Conservation (phyloP, 2,888 invertebrate genomes). For the Mycogona germanica region DNA sequence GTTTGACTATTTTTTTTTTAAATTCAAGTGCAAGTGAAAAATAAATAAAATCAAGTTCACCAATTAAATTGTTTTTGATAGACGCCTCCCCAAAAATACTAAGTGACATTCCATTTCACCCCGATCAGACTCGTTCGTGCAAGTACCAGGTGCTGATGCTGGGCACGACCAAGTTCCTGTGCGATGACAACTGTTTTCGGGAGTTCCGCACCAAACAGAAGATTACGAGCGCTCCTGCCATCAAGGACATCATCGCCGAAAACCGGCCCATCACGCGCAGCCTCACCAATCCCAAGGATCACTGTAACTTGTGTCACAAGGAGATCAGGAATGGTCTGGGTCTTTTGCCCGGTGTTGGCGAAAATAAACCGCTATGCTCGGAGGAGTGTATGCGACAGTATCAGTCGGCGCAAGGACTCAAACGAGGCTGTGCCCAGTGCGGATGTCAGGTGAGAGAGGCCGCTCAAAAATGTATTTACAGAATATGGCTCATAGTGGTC, state of each 20-base stretch:
- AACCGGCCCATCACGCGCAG: slow-evolving; percentile 20
- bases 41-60: not conserved
- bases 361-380: slow-evolving; percentile 24
- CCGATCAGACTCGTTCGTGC: slow-evolving; percentile 32
- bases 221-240: not conserved
- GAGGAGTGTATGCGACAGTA: slow-evolving; percentile 24
- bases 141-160: slow-evolving; percentile 35
- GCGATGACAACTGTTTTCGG: slow-evolving; percentile 34
- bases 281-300: slow-evolving; percentile 17
- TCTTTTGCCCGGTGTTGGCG: slow-evolving; percentile 22
- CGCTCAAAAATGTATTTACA: too few species aligned
- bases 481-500: too few species aligned
- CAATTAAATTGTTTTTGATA: not conserved
- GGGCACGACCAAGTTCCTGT: slow-evolving; percentile 33
- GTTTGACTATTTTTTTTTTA: too few species aligned
- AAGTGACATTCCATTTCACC: slow-evolving; percentile 4
- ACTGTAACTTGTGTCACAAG: slow-evolving; percentile 23
- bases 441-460: too few species aligned
- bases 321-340: slow-evolving; percentile 22
- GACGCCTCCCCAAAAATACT: not conserved
- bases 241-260: slow-evolving; percentile 8
- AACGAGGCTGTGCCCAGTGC: slow-evolving; percentile 24
- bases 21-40: not conserved
- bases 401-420: slow-evolving; percentile 22
- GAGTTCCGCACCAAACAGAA: slow-evolving; percentile 28